These are phyloP conservation scores for Zaprionus africanus DNA, from an alignment of 1,140 invertebrate genomes.

Conservation along the genomic window DNA sequence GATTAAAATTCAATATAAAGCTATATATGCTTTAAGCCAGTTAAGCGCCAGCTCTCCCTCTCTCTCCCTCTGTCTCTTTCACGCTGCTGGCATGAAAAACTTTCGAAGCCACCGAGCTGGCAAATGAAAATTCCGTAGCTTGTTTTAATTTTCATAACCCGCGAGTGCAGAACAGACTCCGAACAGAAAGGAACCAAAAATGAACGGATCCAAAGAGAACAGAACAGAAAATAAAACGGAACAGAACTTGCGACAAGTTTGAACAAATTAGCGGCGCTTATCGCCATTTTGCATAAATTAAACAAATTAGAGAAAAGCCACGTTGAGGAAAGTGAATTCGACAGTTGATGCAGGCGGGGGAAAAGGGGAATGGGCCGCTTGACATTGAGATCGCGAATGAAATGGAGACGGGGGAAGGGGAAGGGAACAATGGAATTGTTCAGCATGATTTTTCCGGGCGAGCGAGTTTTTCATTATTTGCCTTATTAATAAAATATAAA, in stretches of 20 bases:
- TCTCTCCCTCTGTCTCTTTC: background rate
- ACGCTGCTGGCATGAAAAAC: conserved; percentile 1
- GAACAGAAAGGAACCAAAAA: background rate
- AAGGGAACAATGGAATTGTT: background rate
- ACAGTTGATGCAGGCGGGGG: conserved; percentile 2
- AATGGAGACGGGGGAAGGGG: too few species aligned
- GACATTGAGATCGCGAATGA: conserved; percentile 14
- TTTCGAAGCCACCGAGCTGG: conserved; percentile 39
- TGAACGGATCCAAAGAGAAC: background rate
- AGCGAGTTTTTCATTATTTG: conserved; percentile 54
- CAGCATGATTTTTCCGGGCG: conserved; percentile 63
- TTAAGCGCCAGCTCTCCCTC: conserved; percentile 11
- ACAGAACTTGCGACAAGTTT: conserved; percentile 62
- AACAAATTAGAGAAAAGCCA: conserved; percentile 63
- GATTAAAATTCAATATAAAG: conserved; percentile 36
- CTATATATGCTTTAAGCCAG: conserved; percentile 24
- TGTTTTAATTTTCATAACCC: conserved; percentile 39
- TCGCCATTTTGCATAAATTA: conserved; percentile 77
- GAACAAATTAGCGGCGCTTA: conserved; percentile 67
- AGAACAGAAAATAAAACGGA: background rate
- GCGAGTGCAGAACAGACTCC: background rate
- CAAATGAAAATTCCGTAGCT: conserved; percentile 43
- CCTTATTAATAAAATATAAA: conserved; percentile 64
- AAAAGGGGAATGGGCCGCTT: background rate
- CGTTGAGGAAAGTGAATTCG: conserved; percentile 31